phyloP scores from a whole-genome alignment of 2,113 vertebrate genomes.

The Ardeotis arabs region DNA sequence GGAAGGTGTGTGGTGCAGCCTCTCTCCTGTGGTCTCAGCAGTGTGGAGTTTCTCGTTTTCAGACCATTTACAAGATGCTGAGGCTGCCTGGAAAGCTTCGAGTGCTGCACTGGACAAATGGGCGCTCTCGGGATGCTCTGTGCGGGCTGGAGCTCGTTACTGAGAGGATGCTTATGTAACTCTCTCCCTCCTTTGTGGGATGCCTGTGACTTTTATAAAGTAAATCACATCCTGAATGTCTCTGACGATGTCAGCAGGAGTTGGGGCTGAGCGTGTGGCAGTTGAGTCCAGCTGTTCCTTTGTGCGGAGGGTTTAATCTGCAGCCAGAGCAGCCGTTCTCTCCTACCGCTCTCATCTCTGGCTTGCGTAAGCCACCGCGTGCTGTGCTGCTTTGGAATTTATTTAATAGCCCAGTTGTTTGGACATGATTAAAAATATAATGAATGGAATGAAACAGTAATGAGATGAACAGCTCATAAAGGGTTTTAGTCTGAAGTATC shows the following conservation, averaged over 20 bases:
- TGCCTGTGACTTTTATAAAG: not conserved
- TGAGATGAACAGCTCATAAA: not conserved
- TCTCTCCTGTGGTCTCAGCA: not conserved
- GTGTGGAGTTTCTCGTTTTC: not conserved
- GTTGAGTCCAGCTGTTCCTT: not conserved
- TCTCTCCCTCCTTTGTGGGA: not conserved
- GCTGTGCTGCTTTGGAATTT: conserved; percentile 8
- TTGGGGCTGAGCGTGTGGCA: not conserved
- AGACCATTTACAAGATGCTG: not conserved
- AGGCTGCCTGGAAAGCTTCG: not conserved
- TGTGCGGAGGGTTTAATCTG: not conserved
- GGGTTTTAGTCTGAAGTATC: not conserved
- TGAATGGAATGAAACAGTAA: not conserved
- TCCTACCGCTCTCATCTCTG: not conserved
- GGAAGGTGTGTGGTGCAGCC: not conserved
- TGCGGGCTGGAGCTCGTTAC: not conserved
- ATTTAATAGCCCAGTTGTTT: conserved; percentile 15
- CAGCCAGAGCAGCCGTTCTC: not conserved
- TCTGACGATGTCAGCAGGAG: not conserved
- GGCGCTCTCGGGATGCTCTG: not conserved
- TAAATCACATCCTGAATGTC: not conserved
- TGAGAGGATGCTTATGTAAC: not conserved
- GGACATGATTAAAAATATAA: conserved; percentile 27
- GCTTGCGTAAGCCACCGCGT: not conserved
- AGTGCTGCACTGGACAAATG: not conserved